Base-by-base conservation (phyloP, 2,888 invertebrate genomes). In the Siphlonurus alternatus region DNA sequence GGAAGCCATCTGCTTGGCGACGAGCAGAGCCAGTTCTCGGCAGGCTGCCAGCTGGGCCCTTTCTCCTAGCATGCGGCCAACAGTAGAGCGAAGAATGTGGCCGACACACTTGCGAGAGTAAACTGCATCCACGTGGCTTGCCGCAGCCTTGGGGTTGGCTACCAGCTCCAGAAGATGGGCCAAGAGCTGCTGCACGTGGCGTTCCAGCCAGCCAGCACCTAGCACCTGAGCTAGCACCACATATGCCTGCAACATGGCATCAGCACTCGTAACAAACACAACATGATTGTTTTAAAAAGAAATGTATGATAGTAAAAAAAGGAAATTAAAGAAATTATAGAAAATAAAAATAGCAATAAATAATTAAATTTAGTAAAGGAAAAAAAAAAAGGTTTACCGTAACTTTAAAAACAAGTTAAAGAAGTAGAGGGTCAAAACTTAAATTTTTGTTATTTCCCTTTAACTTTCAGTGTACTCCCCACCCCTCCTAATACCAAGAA, bases 21-120 rank as follows among this genome's bases (percentile, higher is more conserved):
- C 87, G 64, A 96, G 87, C 69, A 89, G 88, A 68, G 93, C 88
- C 63, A 99, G 87, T 76, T 97, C 95, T 73, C 94, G 93, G 73
- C 93, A 92, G 0, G 97, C 97, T 0, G 92, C 89, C 25, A 93
- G 87, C 76, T 99, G 99, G 7, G 97, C 95, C 71, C 96, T 96
- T 77, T 99, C 99, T 0, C 96, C 93, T 23, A 99, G 80, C 84
- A 98, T 87, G 74, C 92, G 89, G 0, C 98, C 96, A 53, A 98
- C 81, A 1, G 94, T 87, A 67, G 92, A 89, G 61, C 95, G 84
- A 64, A 98, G 79, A 69, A 98, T 93, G 75, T 95, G 99, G 74
- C 91, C 92, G 66, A 98, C 92, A 75, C 98, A 99, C 77, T 96
- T 96, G 69, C 98, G 85, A 0, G 97, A 95, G 75, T 97, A 96